A percentile compares a stretch with the other conserved stretches of the same genome.
Evolutionary conservation across 2,797 vertebrate species (phyloP).

Genomic region (Peromyscus attwateri): DNA sequence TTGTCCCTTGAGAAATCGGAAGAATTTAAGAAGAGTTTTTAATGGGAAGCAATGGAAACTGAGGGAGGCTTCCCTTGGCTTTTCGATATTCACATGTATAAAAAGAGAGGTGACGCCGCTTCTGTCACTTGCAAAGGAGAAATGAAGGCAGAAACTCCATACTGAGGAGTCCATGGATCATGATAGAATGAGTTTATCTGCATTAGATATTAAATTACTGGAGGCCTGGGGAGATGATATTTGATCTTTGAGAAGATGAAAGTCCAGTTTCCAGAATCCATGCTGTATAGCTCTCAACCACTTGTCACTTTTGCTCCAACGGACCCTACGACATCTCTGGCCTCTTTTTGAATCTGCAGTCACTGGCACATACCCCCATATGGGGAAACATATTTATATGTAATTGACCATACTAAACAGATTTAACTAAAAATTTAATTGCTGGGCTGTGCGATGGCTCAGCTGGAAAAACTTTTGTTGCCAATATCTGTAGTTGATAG

Average conservation of each 20-base stretch:
- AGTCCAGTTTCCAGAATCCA: background rate
- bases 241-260: background rate
- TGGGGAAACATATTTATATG: background rate
- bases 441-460: no score
- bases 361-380: no score
- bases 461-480: background rate
- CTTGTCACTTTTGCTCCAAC: background rate
- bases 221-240: no score
- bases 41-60: background rate
- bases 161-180: background rate
- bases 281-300: background rate
- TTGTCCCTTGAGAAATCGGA: background rate
- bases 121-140: background rate
- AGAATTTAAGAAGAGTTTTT: background rate
- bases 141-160: background rate
- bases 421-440: background rate
- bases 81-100: background rate
- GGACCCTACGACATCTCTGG: background rate
- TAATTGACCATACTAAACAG: background rate
- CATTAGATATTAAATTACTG: background rate
- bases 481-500: background rate
- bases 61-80: accelerated
- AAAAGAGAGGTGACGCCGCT: background rate
- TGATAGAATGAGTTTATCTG: background rate
- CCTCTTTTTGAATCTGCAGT: background rate